phyloP scores from a whole-genome alignment of 2,888 invertebrate species.

The Tubiluchus corallicola region DNA sequence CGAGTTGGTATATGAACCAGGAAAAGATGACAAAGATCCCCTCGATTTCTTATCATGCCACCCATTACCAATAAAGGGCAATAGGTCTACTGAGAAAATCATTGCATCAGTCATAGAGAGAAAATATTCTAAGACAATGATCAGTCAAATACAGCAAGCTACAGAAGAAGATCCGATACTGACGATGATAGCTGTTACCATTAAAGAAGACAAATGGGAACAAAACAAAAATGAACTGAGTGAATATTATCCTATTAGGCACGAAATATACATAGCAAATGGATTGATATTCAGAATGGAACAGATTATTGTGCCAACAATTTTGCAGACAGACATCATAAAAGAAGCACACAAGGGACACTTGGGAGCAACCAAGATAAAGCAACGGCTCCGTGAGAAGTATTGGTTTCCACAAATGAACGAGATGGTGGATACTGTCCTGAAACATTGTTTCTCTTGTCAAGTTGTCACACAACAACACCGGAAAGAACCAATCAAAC shows the following conservation, averaged over 20 bases:
- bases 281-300: too few relatives aligned
- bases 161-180: too few relatives aligned
- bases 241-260: background rate
- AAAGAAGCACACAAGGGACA: constrained; percentile 14
- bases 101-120: too few relatives aligned
- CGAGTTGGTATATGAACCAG: constrained; percentile 13
- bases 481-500: background rate
- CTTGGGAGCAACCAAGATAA: constrained; percentile 14
- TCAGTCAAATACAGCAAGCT: too few relatives aligned
- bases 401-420: constrained; percentile 16
- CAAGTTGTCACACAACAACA: background rate
- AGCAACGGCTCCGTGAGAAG: constrained; percentile 13
- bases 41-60: constrained; percentile 17
- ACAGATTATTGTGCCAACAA: too few relatives aligned
- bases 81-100: too few relatives aligned
- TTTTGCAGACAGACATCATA: too few relatives aligned
- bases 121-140: too few relatives aligned
- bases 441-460: background rate
- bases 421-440: constrained; percentile 2
- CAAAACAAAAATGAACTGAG: too few relatives aligned
- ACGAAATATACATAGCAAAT: too few relatives aligned
- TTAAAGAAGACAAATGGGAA: too few relatives aligned
- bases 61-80: constrained; percentile 8
- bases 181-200: too few relatives aligned
- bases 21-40: constrained; percentile 16